Conservation (phyloP, 2,888 invertebrate genomes). For the Candidula unifasciata region DNA sequence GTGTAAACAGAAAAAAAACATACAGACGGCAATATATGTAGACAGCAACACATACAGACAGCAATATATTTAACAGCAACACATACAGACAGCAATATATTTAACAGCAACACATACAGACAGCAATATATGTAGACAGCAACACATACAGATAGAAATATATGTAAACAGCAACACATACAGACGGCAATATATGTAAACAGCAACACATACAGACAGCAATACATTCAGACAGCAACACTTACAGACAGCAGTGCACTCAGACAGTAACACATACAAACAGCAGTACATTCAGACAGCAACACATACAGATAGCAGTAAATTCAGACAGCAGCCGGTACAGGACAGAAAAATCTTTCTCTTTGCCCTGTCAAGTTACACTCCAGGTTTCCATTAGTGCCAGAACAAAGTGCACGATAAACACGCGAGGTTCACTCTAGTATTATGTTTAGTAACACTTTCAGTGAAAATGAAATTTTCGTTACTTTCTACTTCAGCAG, state of each 20-base stretch:
- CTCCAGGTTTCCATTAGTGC: neutral
- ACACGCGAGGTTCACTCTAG: slow-evolving; percentile 2
- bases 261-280: neutral
- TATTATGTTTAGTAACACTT: slow-evolving; percentile 32
- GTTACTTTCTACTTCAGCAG: slow-evolving; percentile 28
- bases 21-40: neutral
- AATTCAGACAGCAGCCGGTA: neutral
- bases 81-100: neutral
- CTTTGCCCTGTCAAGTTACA: neutral
- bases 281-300: neutral
- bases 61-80: neutral
- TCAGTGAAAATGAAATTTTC: slow-evolving; percentile 29
- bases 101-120: no score
- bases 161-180: neutral
- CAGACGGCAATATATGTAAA: neutral
- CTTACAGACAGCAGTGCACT: neutral
- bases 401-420: slow-evolving; percentile 7
- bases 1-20: no score
- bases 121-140: no score
- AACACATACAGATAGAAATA: neutral
- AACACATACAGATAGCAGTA: neutral
- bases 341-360: neutral
- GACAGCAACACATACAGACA: neutral
- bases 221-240: no score
- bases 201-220: neutral